Evolutionary conservation across 30 jellyfish, hydroid and myxozoan species (phyloP).

Genomic region (Pseudorhiza aurosa): DNA sequence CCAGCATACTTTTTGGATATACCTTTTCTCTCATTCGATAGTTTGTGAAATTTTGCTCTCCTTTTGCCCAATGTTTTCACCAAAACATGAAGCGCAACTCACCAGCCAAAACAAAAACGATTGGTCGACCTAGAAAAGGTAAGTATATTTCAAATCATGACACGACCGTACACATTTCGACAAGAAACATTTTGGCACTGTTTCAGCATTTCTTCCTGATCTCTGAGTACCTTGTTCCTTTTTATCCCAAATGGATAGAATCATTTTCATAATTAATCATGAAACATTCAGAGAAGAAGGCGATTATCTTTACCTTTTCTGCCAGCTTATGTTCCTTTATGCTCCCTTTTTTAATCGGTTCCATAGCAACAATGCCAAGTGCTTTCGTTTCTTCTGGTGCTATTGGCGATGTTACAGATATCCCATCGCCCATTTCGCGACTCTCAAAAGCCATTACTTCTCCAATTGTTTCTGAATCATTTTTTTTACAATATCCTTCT

Average conservation of each 20-base stretch:
- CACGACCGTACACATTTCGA: too few species aligned
- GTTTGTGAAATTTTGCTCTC: conserved; percentile 41
- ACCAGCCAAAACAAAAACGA: conserved; percentile 16
- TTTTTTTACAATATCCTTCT: background rate
- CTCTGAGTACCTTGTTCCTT: too few species aligned
- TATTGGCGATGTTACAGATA: conserved; percentile 34
- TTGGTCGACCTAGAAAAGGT: background rate
- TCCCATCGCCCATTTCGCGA: conserved; percentile 70
- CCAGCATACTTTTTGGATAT: too few species aligned
- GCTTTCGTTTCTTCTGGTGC: conserved; percentile 2
- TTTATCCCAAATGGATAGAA: too few species aligned
- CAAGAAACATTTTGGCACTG: too few species aligned
- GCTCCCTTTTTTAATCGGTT: background rate
- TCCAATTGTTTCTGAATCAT: background rate
- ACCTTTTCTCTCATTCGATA: background rate
- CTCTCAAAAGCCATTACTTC: conserved; percentile 22
- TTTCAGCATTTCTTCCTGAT: too few species aligned
- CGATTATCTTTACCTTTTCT: conserved; percentile 3
- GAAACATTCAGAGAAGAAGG: too few species aligned
- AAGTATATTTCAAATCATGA: too few species aligned
- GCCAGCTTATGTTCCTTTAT: background rate
- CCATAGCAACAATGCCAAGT: background rate
- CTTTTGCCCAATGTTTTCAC: conserved; percentile 24
- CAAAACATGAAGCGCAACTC: conserved; percentile 58
- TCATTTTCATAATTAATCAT: too few species aligned